Base-by-base conservation (phyloP, 2,888 invertebrate species). In the Drosophila prolongata region DNA sequence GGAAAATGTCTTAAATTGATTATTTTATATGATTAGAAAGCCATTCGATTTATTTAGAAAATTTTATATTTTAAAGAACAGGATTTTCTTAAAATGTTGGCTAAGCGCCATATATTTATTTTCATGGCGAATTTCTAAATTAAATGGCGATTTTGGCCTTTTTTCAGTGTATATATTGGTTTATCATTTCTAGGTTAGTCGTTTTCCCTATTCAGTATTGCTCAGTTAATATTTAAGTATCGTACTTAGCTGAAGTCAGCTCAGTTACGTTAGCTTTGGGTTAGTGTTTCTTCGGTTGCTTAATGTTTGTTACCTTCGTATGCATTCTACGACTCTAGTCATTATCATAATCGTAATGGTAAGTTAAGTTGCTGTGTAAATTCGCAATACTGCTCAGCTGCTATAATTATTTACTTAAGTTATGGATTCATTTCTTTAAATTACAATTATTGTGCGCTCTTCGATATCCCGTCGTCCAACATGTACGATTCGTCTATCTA, bases 381-480 rank as follows among this genome's bases (percentile, higher is more conserved):
- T 69, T 73, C 72, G 76, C 78, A 64, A 59, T 76, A 66, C 59
- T 78, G 73, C 78, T 73, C 62, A 73, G 73, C 76, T 69, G 53
- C 62, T 70, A 67, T 70, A 59, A 58, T 56, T 64, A 59, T 71
- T 64, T 56, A 64, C 80, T 80, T 82, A 83, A 65, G 59, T 74
- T 80, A 82, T 80, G 83, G 80, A 80, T 83, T 80, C 43, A 47
- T 50, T 43, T 72, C 54, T 47, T 54, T 70, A 64, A 78, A 81
- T 76, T 79, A 79, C 79, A 78, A 57, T 80, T 78, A 74, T 83
- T 82, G 81, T 82, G 81, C 81, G 81, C 80, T 80, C 72, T 79
- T 83, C 74, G 64, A 70, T 79, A 78, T 78, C 54, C 70, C 47
- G 14, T 65, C 38, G 50, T 57, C 50, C 67, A 67, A 76, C 61